phyloP scores from a whole-genome alignment of 2,797 vertebrate species.

The Intellagama lesueurii region DNA sequence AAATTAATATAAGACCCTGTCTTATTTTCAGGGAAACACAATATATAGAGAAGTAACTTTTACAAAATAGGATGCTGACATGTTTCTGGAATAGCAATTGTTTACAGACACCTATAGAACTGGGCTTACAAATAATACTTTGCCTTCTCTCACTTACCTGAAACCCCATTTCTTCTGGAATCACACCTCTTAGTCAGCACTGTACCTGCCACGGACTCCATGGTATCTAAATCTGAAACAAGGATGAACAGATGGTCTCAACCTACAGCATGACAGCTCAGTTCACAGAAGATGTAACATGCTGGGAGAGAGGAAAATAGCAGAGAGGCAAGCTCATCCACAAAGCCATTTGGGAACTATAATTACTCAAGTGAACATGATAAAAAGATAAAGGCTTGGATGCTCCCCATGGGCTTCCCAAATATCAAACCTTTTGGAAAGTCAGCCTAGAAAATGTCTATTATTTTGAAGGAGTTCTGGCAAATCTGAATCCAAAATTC shows the following conservation, averaged over 20 bases:
- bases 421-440: not conserved
- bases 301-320: not conserved
- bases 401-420: not conserved
- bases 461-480: not conserved
- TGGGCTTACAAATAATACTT: not conserved
- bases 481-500: not conserved
- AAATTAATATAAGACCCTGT: too few species aligned
- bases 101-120: not conserved
- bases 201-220: slow-evolving; percentile 74
- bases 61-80: not conserved
- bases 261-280: not conserved
- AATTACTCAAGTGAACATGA: not conserved
- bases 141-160: slow-evolving; percentile 51
- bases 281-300: not conserved
- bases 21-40: too few species aligned
- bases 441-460: not conserved
- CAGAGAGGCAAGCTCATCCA: not conserved
- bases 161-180: slow-evolving; percentile 63
- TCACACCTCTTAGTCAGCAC: slow-evolving; percentile 69
- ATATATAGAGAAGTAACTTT: not conserved
- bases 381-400: not conserved
- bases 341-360: not conserved
- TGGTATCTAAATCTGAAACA: slow-evolving; percentile 72
- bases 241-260: not conserved
- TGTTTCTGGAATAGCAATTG: not conserved